These are phyloP conservation scores for Probaryconus sp. DNA, from an alignment of 1,140 invertebrate genomes.

Conservation along the genomic window DNA sequence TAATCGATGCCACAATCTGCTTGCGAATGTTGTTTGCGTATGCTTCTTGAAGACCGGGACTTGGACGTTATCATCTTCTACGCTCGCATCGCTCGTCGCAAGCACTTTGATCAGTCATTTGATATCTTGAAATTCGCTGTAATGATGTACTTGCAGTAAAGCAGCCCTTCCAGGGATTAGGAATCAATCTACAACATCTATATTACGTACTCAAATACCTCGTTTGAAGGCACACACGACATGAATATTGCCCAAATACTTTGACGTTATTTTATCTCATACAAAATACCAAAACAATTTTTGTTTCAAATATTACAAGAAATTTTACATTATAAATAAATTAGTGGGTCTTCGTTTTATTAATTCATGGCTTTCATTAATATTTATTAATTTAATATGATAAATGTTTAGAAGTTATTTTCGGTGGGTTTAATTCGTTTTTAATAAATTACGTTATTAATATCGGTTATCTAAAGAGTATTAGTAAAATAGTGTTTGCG, in stretches of 20 bases:
- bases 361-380: too few relatives aligned
- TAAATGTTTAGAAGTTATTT: too few relatives aligned
- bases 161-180: conserved; percentile 50
- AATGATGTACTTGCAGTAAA: conserved; percentile 53
- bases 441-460: too few relatives aligned
- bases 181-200: conserved; percentile 44
- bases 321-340: too few relatives aligned
- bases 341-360: too few relatives aligned
- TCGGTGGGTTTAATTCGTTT: too few relatives aligned
- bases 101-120: conserved; percentile 67
- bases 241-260: conserved; percentile 3
- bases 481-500: background rate
- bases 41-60: conserved; percentile 9
- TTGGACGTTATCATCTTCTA: conserved; percentile 24
- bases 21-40: conserved; percentile 10
- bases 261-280: background rate
- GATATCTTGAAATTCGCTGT: conserved; percentile 52
- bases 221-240: conserved; percentile 29
- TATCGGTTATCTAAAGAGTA: too few relatives aligned
- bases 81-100: conserved; percentile 19
- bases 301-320: too few relatives aligned
- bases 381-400: too few relatives aligned
- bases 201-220: conserved; percentile 15
- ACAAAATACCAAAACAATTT: too few relatives aligned
- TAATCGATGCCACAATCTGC: conserved; percentile 40